phyloP scores from a whole-genome alignment of 2,797 vertebrate species.

The Typhlichthys eigenmanni region DNA sequence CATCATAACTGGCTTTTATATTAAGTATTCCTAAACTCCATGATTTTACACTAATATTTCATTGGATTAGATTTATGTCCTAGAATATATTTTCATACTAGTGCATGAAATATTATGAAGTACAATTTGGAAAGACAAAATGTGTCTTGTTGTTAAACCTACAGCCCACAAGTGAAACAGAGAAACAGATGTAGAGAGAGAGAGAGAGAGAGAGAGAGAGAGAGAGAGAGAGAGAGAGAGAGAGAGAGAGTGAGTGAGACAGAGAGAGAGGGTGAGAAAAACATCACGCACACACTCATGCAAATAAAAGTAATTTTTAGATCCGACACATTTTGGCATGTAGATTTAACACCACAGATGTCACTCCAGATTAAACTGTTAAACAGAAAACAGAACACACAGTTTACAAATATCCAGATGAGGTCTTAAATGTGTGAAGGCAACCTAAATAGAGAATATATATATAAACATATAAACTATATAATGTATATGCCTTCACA shows the following conservation, averaged over 20 bases:
- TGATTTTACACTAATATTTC: slow-evolving; percentile 67
- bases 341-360: no score
- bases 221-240: slow-evolving; percentile 2
- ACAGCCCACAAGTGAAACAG: slow-evolving; percentile 36
- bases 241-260: slow-evolving; percentile 26
- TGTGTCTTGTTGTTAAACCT: slow-evolving; percentile 44
- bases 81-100: slow-evolving; percentile 62
- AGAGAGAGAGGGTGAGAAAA: neutral
- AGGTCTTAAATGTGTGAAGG: no score
- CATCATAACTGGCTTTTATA: slow-evolving; percentile 35
- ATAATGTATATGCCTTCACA: no score
- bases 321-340: no score
- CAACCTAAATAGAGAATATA: no score
- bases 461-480: no score
- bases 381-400: no score
- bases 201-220: slow-evolving; percentile 26
- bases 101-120: slow-evolving; percentile 57
- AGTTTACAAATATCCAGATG: no score
- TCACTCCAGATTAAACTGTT: no score
- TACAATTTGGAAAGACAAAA: slow-evolving; percentile 66
- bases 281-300: no score
- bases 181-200: slow-evolving; percentile 29
- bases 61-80: slow-evolving; percentile 68
- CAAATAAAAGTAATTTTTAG: no score
- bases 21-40: slow-evolving; percentile 44